Percentiles rank a stretch among this genome's conserved stretches.
These are phyloP conservation scores for Meta bourneti DNA, from an alignment of 2,888 invertebrate species.

Conservation along the genomic window DNA sequence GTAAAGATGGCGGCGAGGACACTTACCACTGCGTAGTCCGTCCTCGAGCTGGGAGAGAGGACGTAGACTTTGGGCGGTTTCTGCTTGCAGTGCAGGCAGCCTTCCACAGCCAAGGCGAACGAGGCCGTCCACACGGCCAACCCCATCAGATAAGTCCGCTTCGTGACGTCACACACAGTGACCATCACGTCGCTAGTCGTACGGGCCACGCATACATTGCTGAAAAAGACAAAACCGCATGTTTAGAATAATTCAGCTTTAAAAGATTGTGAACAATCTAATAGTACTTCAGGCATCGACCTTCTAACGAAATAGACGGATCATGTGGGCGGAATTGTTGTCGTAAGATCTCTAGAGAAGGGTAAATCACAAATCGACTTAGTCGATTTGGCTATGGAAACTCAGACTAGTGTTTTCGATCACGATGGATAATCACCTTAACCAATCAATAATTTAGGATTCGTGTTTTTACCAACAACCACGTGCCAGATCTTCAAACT, in stretches of 20 bases:
- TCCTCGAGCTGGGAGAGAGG: slow-evolving; percentile 78
- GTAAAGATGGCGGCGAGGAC: background rate
- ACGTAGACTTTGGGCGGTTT: slow-evolving; percentile 60
- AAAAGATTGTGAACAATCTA: no score
- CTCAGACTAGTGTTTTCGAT: no score
- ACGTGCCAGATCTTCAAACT: no score
- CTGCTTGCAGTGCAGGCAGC: slow-evolving; percentile 68
- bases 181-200: slow-evolving; percentile 54
- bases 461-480: no score
- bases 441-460: no score
- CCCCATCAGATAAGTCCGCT: slow-evolving; percentile 23
- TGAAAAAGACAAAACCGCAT: background rate
- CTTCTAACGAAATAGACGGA: no score
- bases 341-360: no score
- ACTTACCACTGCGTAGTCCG: slow-evolving; percentile 50
- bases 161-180: slow-evolving; percentile 24
- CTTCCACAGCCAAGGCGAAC: slow-evolving; percentile 37
- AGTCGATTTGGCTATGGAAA: no score
- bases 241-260: background rate
- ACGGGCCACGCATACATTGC: background rate
- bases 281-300: no score
- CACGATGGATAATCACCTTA: no score
- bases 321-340: no score
- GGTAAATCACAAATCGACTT: no score
- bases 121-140: slow-evolving; percentile 33